These are phyloP conservation scores for Holothuria leucospilota DNA, from an alignment of 53 echinoderm and acorn worm species.

Conservation along the genomic window DNA sequence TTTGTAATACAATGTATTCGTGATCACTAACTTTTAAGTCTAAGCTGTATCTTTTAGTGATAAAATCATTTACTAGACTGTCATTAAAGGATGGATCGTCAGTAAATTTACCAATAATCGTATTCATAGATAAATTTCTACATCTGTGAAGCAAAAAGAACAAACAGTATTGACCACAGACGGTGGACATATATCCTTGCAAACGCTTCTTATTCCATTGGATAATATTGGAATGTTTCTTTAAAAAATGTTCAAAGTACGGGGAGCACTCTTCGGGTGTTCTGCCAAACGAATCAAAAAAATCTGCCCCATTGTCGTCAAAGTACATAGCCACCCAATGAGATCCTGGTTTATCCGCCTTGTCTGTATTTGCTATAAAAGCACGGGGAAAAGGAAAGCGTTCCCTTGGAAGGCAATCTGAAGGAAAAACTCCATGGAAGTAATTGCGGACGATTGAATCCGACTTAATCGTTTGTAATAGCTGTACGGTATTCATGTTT, in stretches of 20 bases:
- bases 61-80: background rate
- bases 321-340: too few relatives aligned
- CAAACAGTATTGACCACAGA: constrained; percentile 67
- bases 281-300: constrained; percentile 71
- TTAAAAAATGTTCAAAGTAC: background rate
- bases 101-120: background rate
- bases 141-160: constrained; percentile 64
- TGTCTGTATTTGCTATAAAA: too few relatives aligned
- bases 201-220: constrained; percentile 27
- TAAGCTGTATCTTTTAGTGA: background rate
- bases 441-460: background rate
- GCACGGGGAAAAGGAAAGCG: too few relatives aligned
- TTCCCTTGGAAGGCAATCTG: background rate
- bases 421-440: constrained; percentile 7
- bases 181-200: constrained; percentile 60
- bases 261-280: background rate
- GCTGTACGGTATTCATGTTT: too few relatives aligned
- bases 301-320: constrained; percentile 43
- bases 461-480: too few relatives aligned
- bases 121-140: constrained; percentile 28
- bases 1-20: too few relatives aligned
- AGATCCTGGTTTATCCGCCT: too few relatives aligned
- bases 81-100: background rate
- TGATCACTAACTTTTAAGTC: background rate
- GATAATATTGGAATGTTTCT: background rate